Evolutionary conservation across 2,888 invertebrate species (phyloP).

Genomic region (Drosophila paranaensis): DNA sequence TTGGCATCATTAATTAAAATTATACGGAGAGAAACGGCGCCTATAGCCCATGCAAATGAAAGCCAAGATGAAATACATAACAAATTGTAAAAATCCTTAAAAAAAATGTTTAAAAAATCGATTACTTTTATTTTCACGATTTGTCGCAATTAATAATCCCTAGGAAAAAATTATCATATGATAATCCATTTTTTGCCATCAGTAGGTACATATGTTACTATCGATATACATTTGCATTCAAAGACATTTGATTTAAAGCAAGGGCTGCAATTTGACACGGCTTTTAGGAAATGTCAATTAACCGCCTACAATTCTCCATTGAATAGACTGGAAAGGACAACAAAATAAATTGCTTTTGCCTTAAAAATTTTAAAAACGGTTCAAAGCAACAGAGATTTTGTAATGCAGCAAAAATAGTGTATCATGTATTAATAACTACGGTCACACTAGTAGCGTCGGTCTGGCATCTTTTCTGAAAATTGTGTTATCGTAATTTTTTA

Average conservation of each 20-base stretch:
- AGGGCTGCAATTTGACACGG: background rate
- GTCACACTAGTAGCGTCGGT: background rate
- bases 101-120: too few species aligned
- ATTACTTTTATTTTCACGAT: too few species aligned
- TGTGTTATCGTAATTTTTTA: background rate
- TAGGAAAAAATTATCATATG: too few species aligned
- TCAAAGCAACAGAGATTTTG: background rate
- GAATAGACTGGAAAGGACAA: background rate
- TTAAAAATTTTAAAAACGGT: background rate
- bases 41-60: too few species aligned
- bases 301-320: background rate
- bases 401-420: background rate
- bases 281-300: background rate
- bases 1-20: too few species aligned
- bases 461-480: conserved; percentile 6
- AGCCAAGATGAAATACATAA: too few species aligned
- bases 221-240: background rate
- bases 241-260: background rate
- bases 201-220: background rate
- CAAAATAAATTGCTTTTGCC: background rate
- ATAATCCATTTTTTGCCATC: too few species aligned
- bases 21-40: too few species aligned
- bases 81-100: too few species aligned
- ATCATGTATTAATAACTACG: background rate
- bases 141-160: too few species aligned